A percentile compares a stretch with the other conserved stretches of the same genome.
Evolutionary conservation across 1,140 invertebrate species (phyloP).

Genomic region (Polypedilum pembai): DNA sequence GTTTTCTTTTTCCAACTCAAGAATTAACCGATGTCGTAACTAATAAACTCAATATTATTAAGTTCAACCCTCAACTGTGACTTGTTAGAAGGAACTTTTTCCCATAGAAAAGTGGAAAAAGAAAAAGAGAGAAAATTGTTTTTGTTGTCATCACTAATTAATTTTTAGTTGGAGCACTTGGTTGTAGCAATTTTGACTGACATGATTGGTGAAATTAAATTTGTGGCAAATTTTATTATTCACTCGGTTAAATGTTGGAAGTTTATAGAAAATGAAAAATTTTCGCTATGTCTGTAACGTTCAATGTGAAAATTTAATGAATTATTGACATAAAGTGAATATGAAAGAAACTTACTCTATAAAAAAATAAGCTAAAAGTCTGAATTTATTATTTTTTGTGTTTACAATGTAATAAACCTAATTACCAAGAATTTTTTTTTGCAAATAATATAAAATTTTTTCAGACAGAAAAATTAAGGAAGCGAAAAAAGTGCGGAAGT

Average conservation of each 20-base stretch:
- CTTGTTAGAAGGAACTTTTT: no score
- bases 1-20: no score
- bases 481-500: conserved; percentile 9
- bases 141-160: conserved; percentile 12
- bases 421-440: neutral
- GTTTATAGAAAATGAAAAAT: no score
- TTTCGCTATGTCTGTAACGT: no score
- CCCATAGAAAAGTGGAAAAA: no score
- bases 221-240: conserved; percentile 14
- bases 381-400: neutral
- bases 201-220: neutral
- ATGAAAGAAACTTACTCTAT: neutral
- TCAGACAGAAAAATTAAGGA: neutral
- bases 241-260: neutral
- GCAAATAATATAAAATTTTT: neutral
- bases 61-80: no score
- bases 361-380: neutral
- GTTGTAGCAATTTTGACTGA: neutral
- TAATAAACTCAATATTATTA: no score
- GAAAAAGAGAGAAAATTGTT: neutral
- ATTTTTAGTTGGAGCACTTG: conserved; percentile 4
- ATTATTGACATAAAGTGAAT: neutral
- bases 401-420: neutral
- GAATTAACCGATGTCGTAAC: no score
- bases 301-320: no score